Evolutionary conservation across 2,888 invertebrate species (phyloP).

Genomic region (Scaptomyza reducta): DNA sequence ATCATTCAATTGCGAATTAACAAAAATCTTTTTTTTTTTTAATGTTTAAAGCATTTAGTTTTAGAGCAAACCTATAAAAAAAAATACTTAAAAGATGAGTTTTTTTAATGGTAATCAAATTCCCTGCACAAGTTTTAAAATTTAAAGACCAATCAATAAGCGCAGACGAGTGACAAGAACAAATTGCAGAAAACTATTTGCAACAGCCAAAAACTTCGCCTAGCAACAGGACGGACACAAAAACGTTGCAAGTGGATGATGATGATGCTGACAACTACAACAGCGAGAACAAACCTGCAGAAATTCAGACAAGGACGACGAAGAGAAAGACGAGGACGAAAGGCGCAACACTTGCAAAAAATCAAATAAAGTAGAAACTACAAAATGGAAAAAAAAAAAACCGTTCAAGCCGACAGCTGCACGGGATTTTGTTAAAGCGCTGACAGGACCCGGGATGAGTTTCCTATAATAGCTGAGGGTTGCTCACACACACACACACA

Average conservation of each 20-base stretch:
- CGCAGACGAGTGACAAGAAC: constrained; percentile 7
- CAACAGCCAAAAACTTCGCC: constrained; percentile 42
- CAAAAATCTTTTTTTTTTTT: too few relatives aligned
- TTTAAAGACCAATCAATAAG: constrained; percentile 11
- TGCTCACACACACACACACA: constrained; percentile 38
- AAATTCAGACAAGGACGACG: constrained; percentile 7
- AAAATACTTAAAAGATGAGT: too few relatives aligned
- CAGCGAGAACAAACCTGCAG: constrained; percentile 32
- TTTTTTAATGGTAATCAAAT: too few relatives aligned
- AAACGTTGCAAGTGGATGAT: constrained; percentile 3
- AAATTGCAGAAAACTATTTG: constrained; percentile 15
- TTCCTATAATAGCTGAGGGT: constrained; percentile 51
- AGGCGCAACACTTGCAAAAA: constrained; percentile 70
- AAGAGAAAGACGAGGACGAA: constrained; percentile 1
- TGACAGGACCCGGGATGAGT: constrained; percentile 26
- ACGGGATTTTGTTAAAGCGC: constrained; percentile 53
- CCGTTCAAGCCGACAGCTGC: constrained; percentile 57
- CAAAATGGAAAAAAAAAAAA: constrained; percentile 12
- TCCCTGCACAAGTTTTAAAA: constrained; percentile 7
- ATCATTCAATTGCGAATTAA: too few relatives aligned
- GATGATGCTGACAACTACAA: constrained; percentile 15
- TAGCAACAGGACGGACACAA: constrained; percentile 65
- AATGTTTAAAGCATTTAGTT: too few relatives aligned
- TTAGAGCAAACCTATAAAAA: too few relatives aligned
- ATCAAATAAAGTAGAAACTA: constrained; percentile 65